Evolutionary conservation across 2,113 vertebrate species (phyloP), one percentile per base, ranked within the genome.

Genomic region (Sardina pilchardus): DNA sequence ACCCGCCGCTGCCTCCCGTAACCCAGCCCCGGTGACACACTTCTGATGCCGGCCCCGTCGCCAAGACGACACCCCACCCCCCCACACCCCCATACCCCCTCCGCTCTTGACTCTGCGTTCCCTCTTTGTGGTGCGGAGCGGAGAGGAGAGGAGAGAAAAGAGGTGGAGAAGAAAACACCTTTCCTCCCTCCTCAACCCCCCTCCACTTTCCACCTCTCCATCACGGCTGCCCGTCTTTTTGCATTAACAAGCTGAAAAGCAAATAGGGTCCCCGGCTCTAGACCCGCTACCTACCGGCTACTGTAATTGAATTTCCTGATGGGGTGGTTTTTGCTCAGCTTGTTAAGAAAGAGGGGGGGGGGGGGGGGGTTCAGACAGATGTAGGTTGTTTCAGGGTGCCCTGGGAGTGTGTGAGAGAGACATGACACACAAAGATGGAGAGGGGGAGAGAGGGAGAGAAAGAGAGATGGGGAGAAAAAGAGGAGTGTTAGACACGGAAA

Each of bases 291-390:
- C 45, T 43, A 86, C 82, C 47, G 56, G 81, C 42, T 78, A 56
- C 53, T 86, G 85, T 88, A 88, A 88, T 88, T 88, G 87, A 86
- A 86, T 75, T 88, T 88, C 86, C 82, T 88, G 85, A 86, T 88
- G 85, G 85, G 87, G 83, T 83, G 36, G 36, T 43, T 63, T 42
- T 75, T 81, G 81, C 83, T 88, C 80, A 80, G 87, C 87, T 88
- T 86, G 87, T 86, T 88, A 88, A 88, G 82, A 88, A 83, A 86
- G 71, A 16, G 12, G 8, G 7, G 7, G n/a, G 26, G 26, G 9
- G 63, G 63, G 63, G 56, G 24, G 21, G 59, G 84, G 6, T 88
- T 86, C 81, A 88, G 53, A 86, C 78, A 86, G 87, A 83, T 53
- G 82, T 43, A 78, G 43, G 71, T 36, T 84, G 87, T 86, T 85